Evolutionary conservation across 2,113 vertebrate genomes (phyloP), one percentile per base, ranked within the genome.

Genomic region (Entelurus aequoreus): DNA sequence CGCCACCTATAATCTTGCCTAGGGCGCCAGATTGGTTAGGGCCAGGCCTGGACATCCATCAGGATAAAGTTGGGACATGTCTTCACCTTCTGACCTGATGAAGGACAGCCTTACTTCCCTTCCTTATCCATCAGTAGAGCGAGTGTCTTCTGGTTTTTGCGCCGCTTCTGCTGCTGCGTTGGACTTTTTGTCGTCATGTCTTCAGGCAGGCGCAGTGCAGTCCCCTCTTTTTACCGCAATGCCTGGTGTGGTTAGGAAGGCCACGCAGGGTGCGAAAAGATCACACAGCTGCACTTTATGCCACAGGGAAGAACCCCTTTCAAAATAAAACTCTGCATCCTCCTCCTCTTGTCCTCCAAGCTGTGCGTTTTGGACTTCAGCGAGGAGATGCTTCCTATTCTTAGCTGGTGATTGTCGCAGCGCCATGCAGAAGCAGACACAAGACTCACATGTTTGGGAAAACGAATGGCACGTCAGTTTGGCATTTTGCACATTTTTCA

Each of bases 221-320:
- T 16, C 35, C n/a, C 83, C 85, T 86, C 19, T 85, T 81, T 85
- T 54, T 78, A 69, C 76, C 44, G 78, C 68, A 66, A 82, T 64
- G 75, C 81, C 78, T 79, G 70, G 15, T 65, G 81, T 78, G 87
- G 78, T 80, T 81, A 71, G 56, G 77, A 72, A 82, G 81, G 87
- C 86, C 86, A 84, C 74, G 51, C 69, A 65, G 74, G 83, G 76
- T 83, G 83, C 75, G 79, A 83, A 77, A 78, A 74, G 83, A 89
- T 90, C 19, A 19, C 86, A 87, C 77, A 89, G 83, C 78, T n/a
- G 82, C 84, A 77, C 79, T 69, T 73, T 67, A 86, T 78, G 83
- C 84, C 85, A 88, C 63, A 58, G 86, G 86, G 84, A 90, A 82
- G 61, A 73, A 75, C 36, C 68, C 63, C 68, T 67, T 71, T 77